Evolutionary conservation across 2,797 vertebrate species (phyloP).

Genomic region (Thunnus albacares): DNA sequence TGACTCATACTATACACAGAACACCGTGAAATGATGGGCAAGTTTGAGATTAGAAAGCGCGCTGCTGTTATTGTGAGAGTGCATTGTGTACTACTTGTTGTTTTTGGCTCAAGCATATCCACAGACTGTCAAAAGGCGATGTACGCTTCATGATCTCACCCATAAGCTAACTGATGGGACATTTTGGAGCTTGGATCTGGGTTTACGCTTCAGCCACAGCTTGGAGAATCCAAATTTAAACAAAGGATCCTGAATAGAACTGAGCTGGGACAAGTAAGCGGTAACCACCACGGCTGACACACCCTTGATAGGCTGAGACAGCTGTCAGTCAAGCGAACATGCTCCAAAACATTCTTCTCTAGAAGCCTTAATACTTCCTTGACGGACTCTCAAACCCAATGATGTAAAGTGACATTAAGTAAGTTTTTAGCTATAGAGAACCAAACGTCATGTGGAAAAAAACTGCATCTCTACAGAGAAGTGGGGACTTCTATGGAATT

Average conservation of each 20-base stretch:
- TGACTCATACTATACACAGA: background rate
- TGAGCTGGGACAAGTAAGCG: background rate
- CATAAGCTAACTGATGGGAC: background rate
- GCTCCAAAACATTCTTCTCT: constrained; percentile 14
- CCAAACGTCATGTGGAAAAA: background rate
- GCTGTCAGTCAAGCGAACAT: constrained; percentile 7
- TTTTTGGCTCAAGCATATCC: background rate
- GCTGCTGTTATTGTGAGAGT: constrained; percentile 19
- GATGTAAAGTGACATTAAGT: background rate
- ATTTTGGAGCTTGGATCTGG: background rate
- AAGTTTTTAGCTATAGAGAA: background rate
- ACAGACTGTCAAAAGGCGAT: background rate
- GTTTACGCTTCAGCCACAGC: constrained; percentile 1
- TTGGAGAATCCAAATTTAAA: constrained; percentile 3
- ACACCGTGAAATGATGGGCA: background rate
- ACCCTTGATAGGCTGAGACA: background rate
- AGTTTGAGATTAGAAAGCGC: background rate
- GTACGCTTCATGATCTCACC: background rate
- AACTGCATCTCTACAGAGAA: background rate
- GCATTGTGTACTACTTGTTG: constrained; percentile 8
- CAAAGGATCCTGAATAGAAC: background rate
- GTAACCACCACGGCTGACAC: background rate
- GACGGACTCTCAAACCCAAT: constrained; percentile 16
- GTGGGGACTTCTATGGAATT: background rate
- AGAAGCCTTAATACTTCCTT: constrained; percentile 39